phyloP scores from a whole-genome alignment of 2,888 invertebrate genomes.

The Chloromyia formosa region DNA sequence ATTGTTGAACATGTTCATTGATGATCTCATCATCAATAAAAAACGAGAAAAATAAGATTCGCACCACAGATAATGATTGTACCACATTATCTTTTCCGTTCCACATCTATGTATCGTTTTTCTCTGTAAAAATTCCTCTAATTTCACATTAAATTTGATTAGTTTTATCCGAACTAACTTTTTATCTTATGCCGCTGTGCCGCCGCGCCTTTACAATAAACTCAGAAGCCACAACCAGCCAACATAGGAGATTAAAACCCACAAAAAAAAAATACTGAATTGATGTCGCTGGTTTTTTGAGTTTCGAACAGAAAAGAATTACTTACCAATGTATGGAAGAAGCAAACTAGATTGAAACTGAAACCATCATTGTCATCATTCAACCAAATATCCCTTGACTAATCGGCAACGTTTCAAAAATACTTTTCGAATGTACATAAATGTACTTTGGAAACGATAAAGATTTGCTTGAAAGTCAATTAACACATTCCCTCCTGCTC shows the following conservation, averaged over 20 bases:
- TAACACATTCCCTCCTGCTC: background rate
- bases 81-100: background rate
- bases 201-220: background rate
- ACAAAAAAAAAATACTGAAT: background rate
- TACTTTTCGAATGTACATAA: background rate
- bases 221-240: background rate
- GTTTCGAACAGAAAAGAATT: background rate
- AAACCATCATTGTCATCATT: background rate
- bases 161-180: slow-evolving; percentile 21
- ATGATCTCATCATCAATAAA: slow-evolving; percentile 17
- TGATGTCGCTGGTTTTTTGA: background rate
- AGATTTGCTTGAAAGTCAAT: slow-evolving; percentile 27
- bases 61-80: slow-evolving; percentile 15
- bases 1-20: too few species aligned
- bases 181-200: slow-evolving; percentile 6
- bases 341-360: background rate
- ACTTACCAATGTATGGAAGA: background rate
- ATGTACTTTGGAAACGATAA: background rate
- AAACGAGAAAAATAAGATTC: slow-evolving; percentile 14
- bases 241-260: background rate
- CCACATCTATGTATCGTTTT: slow-evolving; percentile 5
- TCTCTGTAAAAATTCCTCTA: slow-evolving; percentile 28
- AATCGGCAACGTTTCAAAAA: slow-evolving; percentile 20
- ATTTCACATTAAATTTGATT: slow-evolving; percentile 37
- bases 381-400: slow-evolving; percentile 15